phyloP scores from a whole-genome alignment of 2,113 vertebrate genomes.

The Coregonus clupeaformis region DNA sequence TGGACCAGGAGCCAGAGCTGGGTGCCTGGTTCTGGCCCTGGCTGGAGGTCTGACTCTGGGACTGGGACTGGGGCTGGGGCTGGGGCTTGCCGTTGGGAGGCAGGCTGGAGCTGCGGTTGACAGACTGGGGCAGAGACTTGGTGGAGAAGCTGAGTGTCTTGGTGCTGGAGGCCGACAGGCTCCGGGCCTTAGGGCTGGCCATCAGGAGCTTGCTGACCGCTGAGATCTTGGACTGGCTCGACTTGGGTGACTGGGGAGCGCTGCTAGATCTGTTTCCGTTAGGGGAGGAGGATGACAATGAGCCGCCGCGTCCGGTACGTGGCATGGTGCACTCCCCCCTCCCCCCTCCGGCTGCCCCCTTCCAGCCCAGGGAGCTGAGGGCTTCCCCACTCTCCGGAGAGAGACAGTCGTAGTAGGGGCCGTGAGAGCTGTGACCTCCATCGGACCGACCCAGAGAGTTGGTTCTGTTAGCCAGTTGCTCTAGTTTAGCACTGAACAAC shows the following conservation, averaged over 20 bases:
- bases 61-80: no score
- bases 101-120: conserved; percentile 70
- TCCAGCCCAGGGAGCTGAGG: conserved; percentile 66
- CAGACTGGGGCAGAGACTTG: conserved; percentile 80
- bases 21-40: no score
- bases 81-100: conserved; percentile 65
- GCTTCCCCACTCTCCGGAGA: conserved; percentile 91
- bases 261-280: conserved; percentile 43
- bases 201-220: conserved; percentile 94
- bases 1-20: conserved; percentile 83
- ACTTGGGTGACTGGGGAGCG: conserved; percentile 67
- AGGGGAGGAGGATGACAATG: conserved; percentile 69
- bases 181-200: conserved; percentile 87
- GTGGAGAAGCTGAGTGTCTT: conserved; percentile 83
- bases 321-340: conserved; percentile 89
- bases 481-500: conserved; percentile 81
- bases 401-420: conserved; percentile 86
- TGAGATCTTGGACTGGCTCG: conserved; percentile 87
- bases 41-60: no score
- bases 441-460: conserved; percentile 82
- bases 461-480: conserved; percentile 82
- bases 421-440: conserved; percentile 54
- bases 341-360: conserved; percentile 50
- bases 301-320: conserved; percentile 77
- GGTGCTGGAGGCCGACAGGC: conserved; percentile 71